These are phyloP conservation scores for Caenorhabditis becei DNA, from an alignment of 2,888 invertebrate genomes.

Conservation along the genomic window DNA sequence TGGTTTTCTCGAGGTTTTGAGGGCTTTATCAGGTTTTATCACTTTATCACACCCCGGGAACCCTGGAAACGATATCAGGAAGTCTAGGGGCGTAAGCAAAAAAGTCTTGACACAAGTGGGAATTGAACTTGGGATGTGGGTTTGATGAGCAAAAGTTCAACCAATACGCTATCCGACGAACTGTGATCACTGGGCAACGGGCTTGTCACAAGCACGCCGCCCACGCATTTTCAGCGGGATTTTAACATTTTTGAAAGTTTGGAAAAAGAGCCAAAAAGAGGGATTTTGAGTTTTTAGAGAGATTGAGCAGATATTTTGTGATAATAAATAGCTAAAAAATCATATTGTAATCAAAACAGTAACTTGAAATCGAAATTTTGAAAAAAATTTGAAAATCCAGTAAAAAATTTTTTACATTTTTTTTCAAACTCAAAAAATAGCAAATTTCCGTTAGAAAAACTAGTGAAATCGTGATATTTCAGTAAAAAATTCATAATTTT, in stretches of 20 bases:
- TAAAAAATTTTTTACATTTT: no score
- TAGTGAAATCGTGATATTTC: no score
- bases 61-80: background rate
- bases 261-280: no score
- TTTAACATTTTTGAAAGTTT: no score
- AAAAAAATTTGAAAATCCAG: no score
- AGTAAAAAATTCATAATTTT: no score
- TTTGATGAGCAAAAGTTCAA: background rate
- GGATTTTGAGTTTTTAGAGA: no score
- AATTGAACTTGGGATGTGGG: background rate
- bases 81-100: background rate
- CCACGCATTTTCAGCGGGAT: background rate
- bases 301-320: no score
- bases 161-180: background rate
- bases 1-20: background rate
- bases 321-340: no score
- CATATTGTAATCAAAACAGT: no score
- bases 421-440: constrained; percentile 22
- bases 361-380: no score
- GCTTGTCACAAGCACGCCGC: background rate
- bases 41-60: no score
- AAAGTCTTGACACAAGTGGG: background rate
- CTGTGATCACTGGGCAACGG: background rate
- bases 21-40: background rate
- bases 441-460: background rate